A percentile compares a stretch with the other conserved stretches of the same genome.
Evolutionary conservation across 1,140 invertebrate genomes (phyloP).

Genomic region (Lepidotrigona ventralis): DNA sequence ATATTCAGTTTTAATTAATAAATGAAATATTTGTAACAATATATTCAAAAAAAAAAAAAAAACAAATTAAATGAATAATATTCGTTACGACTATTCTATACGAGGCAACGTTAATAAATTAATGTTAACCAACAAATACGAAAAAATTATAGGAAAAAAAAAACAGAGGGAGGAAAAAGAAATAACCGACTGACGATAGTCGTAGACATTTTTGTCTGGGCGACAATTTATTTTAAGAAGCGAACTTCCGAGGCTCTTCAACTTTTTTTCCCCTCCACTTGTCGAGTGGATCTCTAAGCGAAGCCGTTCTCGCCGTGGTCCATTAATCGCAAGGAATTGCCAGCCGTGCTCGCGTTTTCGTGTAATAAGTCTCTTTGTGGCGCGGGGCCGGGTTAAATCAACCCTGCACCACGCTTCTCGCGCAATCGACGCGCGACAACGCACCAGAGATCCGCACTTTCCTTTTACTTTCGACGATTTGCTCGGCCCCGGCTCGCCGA

Average conservation of each 20-base stretch:
- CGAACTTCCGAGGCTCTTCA: conserved; percentile 26
- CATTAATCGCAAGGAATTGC: conserved; percentile 31
- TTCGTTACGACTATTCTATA: too few relatives aligned
- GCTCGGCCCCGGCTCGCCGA: not conserved
- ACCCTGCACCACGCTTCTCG: conserved; percentile 7
- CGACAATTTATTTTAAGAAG: conserved; percentile 62
- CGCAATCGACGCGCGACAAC: conserved; percentile 36
- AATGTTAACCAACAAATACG: not conserved
- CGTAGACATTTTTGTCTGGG: conserved; percentile 58
- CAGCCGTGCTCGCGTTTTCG: conserved; percentile 23
- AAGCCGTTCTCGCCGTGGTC: conserved; percentile 1
- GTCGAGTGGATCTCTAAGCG: conserved; percentile 21
- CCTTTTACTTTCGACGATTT: conserved; percentile 38
- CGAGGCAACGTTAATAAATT: too few relatives aligned
- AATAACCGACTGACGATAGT: conserved; percentile 1
- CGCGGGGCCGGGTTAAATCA: conserved; percentile 43
- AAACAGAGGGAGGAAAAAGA: not conserved
- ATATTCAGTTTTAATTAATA: too few relatives aligned
- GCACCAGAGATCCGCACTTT: not conserved
- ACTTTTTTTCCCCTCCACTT: conserved; percentile 34
- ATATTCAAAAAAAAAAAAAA: too few relatives aligned
- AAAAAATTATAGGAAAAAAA: not conserved
- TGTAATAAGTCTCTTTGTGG: conserved; percentile 29
- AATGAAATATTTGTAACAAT: too few relatives aligned
- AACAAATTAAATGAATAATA: too few relatives aligned